These are phyloP conservation scores for Chrysolina haemoptera DNA, from an alignment of 2,888 invertebrate species.

Conservation along the genomic window DNA sequence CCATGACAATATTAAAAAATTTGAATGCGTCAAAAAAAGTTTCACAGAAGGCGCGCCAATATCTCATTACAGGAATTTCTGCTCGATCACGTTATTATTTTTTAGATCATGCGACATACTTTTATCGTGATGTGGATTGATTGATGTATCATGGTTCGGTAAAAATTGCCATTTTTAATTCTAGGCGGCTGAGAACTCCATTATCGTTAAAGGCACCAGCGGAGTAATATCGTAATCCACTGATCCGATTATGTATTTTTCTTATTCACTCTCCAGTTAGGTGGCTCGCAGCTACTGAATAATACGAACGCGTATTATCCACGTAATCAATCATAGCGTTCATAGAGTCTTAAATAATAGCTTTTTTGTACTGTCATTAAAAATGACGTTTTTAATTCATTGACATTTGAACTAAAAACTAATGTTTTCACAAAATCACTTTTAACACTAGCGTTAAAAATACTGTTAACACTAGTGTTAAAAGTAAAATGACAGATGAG, in stretches of 20 bases:
- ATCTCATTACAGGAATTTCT: neutral
- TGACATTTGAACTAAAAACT: too few relatives aligned
- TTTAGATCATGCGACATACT: neutral
- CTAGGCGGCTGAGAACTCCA: conserved; percentile 2
- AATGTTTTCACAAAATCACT: too few relatives aligned
- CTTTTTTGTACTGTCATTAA: too few relatives aligned
- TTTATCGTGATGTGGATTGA: neutral
- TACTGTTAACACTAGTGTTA: too few relatives aligned
- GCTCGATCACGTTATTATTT: neutral
- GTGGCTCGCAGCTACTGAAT: conserved; percentile 26
- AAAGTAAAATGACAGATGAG: too few relatives aligned
- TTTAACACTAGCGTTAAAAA: too few relatives aligned
- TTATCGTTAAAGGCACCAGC: conserved; percentile 21
- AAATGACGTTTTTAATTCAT: too few relatives aligned
- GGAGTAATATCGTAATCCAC: conserved; percentile 20
- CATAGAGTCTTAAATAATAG: too few relatives aligned
- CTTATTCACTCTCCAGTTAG: conserved; percentile 28
- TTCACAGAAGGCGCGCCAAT: too few relatives aligned
- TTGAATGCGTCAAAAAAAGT: too few relatives aligned
- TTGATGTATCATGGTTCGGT: neutral
- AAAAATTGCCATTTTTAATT: conserved; percentile 10
- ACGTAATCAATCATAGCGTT: conserved; percentile 31
- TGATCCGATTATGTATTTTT: conserved; percentile 31
- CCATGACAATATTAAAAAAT: too few relatives aligned
- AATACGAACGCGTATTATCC: conserved; percentile 27